Evolutionary conservation across 2,888 invertebrate genomes (phyloP).

Genomic region (Poecilus cupreus): DNA sequence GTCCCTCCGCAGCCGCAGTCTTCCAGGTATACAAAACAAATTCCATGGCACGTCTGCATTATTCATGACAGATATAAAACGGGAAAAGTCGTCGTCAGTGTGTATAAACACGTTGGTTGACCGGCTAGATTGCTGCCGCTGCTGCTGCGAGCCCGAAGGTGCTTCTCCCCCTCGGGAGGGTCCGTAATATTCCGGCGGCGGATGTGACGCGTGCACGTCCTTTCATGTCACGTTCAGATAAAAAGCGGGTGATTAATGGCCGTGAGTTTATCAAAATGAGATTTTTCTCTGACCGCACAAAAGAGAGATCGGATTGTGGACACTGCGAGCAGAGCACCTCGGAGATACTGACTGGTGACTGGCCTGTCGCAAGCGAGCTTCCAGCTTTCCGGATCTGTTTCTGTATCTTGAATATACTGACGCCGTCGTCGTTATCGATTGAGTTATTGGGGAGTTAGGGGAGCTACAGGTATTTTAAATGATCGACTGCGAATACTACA

Average conservation of each 20-base stretch:
- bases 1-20: neutral
- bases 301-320: slow-evolving; percentile 55
- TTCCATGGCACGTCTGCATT: slow-evolving; percentile 46
- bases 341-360: neutral
- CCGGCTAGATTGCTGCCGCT: slow-evolving; percentile 53
- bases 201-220: slow-evolving; percentile 69
- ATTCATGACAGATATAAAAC: slow-evolving; percentile 58
- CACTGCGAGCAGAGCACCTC: slow-evolving; percentile 1
- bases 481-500: neutral
- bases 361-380: neutral
- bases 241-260: slow-evolving; percentile 71
- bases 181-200: slow-evolving; percentile 53
- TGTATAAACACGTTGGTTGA: slow-evolving; percentile 53
- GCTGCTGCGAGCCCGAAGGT: slow-evolving; percentile 1
- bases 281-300: slow-evolving; percentile 60
- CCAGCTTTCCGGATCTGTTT: slow-evolving; percentile 12
- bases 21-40: slow-evolving; percentile 54
- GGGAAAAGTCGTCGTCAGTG: slow-evolving; percentile 41
- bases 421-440: slow-evolving; percentile 29
- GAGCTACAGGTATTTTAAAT: slow-evolving; percentile 40
- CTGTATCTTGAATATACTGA: slow-evolving; percentile 39
- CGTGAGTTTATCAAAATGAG: slow-evolving; percentile 65
- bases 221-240: slow-evolving; percentile 72
- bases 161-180: slow-evolving; percentile 34
- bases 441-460: slow-evolving; percentile 28